Evolutionary conservation across 1,140 invertebrate genomes (phyloP), one percentile per base, ranked within the genome.

Genomic region (Apocrypta bakeri): DNA sequence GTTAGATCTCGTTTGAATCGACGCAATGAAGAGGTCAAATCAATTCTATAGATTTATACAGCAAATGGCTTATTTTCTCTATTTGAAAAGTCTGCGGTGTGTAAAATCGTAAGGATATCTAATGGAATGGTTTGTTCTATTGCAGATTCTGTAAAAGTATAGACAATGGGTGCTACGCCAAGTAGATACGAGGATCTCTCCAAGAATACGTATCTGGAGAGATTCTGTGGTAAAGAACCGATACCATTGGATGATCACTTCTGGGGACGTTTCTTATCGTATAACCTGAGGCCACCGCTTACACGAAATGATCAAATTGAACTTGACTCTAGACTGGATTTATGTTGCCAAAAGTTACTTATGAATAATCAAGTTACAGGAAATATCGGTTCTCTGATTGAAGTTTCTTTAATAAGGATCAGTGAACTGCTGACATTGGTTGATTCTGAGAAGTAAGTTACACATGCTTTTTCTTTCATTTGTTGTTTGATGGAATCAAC

Each of bases 191-290:
- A 94, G 79, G 96, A 98, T 87, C 92, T 99, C 77, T 94, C 95
- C 66, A 94, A 94, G 79, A 99, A 99, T 93, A 95, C 96, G 85
- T 95, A 96, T 87, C 92, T 99, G 40, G 92, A 94, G 77, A 93
- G 94, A 76, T 97, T 99, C 89, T 95, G 96, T 83, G 95, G 96
- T 0, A 94, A 94, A 69, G 95, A 97, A 84, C 89, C 95, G 17
- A 96, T 99, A 86, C 93, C 95, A n/a, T 93, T 94, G 29, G 97
- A 98, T 92, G 97, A 98, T 92, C 95, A 96, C 14, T 99, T 98
- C 90, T 99, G 98, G 98, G 97, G 97, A 89, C 95, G 96, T 84
- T 94, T 99, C 76, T 92, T 99, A 17, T 97, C 98, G 0, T 99
- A 98, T 86, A 97, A 98, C 86, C 96, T 99, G 84, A 94, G 94